Percentiles rank a stretch among this genome's conserved stretches.
phyloP scores from a whole-genome alignment of 2,797 vertebrate species.

The Myotis pilosus region DNA sequence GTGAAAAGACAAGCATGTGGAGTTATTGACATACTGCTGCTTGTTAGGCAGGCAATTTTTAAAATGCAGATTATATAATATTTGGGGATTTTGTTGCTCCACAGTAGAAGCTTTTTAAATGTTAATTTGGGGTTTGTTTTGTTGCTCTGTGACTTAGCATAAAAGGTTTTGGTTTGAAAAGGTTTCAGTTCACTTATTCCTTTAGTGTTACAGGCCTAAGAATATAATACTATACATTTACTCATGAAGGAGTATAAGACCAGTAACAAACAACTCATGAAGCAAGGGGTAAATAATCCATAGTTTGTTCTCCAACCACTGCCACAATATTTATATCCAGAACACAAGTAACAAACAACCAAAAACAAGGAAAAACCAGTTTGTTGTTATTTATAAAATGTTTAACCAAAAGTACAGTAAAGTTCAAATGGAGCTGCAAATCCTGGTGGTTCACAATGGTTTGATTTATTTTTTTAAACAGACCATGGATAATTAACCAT shows the following conservation, averaged over 20 bases:
- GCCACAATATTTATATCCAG: constrained; percentile 75
- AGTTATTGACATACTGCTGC: constrained; percentile 39
- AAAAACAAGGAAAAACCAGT: constrained; percentile 64
- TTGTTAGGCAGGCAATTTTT: constrained; percentile 49
- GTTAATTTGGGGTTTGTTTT: constrained; percentile 67
- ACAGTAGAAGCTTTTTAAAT: constrained; percentile 62
- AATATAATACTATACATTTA: constrained; percentile 76
- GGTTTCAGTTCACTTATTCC: constrained; percentile 65
- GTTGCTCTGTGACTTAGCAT: constrained; percentile 66
- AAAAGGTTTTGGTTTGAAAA: constrained; percentile 68
- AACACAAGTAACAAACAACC: constrained; percentile 73
- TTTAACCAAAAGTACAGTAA: constrained; percentile 82
- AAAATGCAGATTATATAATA: constrained; percentile 63
- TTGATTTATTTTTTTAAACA: constrained; percentile 85
- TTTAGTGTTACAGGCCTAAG: constrained; percentile 73
- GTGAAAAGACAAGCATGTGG: constrained; percentile 18
- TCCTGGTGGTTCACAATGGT: constrained; percentile 82
- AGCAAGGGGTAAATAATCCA: constrained; percentile 74
- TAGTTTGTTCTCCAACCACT: constrained; percentile 68
- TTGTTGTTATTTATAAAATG: constrained; percentile 82
- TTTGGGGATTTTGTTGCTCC: constrained; percentile 33
- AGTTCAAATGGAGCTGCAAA: constrained; percentile 83
- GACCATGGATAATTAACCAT: constrained; percentile 84
- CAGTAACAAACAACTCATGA: constrained; percentile 77
- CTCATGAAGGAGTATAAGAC: constrained; percentile 70